A percentile compares a stretch with the other conserved stretches of the same genome.
phyloP scores from a whole-genome alignment of 2,113 vertebrate genomes.

The Actenoides hombroni region DNA sequence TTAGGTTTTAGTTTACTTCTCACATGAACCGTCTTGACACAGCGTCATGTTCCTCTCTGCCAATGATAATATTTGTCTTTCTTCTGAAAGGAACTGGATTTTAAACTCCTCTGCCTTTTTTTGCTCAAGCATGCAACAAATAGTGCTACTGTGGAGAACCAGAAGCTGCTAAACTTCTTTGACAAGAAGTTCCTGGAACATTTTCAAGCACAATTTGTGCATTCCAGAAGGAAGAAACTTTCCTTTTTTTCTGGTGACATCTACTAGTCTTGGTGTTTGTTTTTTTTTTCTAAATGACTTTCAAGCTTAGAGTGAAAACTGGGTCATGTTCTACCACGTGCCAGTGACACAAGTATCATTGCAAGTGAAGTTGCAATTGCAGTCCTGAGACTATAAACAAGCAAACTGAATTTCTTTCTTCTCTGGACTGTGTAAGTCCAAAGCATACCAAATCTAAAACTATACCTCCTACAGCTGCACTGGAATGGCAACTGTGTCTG shows the following conservation, averaged over 20 bases:
- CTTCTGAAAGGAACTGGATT: not conserved
- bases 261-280: not conserved
- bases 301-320: not conserved
- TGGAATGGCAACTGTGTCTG: not conserved
- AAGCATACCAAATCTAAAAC: not conserved
- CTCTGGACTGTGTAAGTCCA: not conserved
- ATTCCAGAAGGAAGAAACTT: not conserved
- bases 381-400: not conserved
- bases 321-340: not conserved
- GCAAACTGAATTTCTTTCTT: not conserved
- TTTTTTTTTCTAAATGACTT: not conserved
- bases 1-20: not conserved
- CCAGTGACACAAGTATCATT: not conserved
- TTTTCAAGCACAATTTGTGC: not conserved
- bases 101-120: not conserved
- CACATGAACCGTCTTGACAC: not conserved
- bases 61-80: not conserved
- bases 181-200: not conserved
- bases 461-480: not conserved
- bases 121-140: not conserved
- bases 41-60: not conserved
- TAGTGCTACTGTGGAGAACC: not conserved
- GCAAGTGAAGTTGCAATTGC: not conserved
- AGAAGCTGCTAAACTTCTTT: not conserved
- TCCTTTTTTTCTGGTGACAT: not conserved